Evolutionary conservation across 2,113 vertebrate genomes (phyloP).

Genomic region (Ptychochromis oligacanthus): DNA sequence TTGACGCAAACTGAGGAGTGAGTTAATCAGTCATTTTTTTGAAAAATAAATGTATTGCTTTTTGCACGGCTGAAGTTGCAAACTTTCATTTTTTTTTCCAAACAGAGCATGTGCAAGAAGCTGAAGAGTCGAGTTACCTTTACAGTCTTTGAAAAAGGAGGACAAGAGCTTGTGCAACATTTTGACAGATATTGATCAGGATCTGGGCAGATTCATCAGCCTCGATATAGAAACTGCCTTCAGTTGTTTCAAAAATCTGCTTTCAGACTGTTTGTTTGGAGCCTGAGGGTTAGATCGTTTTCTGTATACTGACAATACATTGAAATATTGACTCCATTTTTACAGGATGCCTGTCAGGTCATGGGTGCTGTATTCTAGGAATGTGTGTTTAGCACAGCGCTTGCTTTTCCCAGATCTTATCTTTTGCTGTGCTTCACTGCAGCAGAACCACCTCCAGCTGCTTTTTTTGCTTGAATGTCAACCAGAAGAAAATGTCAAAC

Average conservation of each 20-base stretch:
- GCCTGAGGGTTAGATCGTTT: neutral
- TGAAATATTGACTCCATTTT: neutral
- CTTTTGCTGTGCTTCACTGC: neutral
- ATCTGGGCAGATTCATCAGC: conserved; percentile 3
- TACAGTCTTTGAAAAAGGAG: neutral
- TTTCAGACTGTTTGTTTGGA: neutral
- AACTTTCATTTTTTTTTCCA: neutral
- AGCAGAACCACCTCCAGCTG: neutral
- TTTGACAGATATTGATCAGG: conserved; percentile 16
- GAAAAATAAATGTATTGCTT: no score
- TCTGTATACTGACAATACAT: neutral
- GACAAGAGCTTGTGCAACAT: conserved; percentile 16
- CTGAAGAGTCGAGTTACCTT: neutral
- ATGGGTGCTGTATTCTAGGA: no score
- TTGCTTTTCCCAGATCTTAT: neutral
- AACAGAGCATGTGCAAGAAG: neutral
- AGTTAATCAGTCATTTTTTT: neutral
- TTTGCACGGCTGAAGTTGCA: neutral
- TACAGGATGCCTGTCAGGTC: neutral
- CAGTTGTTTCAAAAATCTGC: neutral
- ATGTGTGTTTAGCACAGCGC: no score
- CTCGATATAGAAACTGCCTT: neutral
- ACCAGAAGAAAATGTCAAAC: conserved; percentile 11
- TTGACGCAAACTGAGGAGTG: neutral
- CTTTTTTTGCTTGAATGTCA: neutral